Evolutionary conservation across 2,113 vertebrate species (phyloP).

Genomic region (Australoheros scitulus): DNA sequence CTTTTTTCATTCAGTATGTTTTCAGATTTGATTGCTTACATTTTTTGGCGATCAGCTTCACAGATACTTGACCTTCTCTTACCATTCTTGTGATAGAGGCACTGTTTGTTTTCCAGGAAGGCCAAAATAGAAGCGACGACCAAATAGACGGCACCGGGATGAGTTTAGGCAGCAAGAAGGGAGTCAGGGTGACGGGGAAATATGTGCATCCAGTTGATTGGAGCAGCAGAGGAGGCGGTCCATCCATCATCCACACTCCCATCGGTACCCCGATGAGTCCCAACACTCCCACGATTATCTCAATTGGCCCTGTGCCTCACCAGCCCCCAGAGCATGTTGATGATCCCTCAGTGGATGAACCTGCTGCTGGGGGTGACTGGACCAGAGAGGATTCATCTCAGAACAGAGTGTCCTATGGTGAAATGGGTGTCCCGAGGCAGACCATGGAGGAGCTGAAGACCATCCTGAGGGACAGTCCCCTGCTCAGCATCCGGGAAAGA

Average conservation of each 20-base stretch:
- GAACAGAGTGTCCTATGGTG: conserved; percentile 9
- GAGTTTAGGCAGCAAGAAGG: conserved; percentile 81
- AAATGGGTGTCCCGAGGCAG: conserved; percentile 70
- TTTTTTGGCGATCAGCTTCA: background rate
- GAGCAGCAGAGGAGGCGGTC: conserved; percentile 71
- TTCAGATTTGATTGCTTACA: background rate
- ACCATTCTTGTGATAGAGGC: conserved; percentile 10
- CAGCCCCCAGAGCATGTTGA: conserved; percentile 30
- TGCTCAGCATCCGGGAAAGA: conserved; percentile 51
- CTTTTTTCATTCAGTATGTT: background rate
- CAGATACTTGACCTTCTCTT: background rate
- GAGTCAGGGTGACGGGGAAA: conserved; percentile 75
- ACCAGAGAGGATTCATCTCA: conserved; percentile 15
- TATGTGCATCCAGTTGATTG: conserved; percentile 63
- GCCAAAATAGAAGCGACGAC: conserved; percentile 74
- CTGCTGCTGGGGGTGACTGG: background rate
- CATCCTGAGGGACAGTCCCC: conserved; percentile 74
- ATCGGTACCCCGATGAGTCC: conserved; percentile 38
- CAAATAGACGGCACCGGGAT: conserved; percentile 83
- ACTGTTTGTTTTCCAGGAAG: conserved; percentile 75
- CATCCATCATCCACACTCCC: conserved; percentile 48
- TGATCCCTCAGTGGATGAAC: conserved; percentile 23
- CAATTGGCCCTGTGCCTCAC: conserved; percentile 48
- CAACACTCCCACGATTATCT: conserved; percentile 53
- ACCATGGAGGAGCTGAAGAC: conserved; percentile 83